Conservation (phyloP, 2,797 vertebrate genomes). For the Sorex maritimensis region DNA sequence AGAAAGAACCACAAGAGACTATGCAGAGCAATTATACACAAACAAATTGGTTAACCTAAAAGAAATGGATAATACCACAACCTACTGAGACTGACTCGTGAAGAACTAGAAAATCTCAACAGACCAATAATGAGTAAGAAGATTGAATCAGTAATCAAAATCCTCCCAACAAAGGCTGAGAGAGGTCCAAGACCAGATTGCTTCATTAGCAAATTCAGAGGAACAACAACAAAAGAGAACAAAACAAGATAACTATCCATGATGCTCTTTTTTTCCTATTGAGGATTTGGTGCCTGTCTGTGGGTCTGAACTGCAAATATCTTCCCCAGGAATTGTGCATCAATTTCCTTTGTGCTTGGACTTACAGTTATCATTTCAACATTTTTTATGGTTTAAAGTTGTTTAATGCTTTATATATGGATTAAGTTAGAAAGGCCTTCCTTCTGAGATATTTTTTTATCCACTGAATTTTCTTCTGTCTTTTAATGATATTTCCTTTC, state of each 20-base stretch:
- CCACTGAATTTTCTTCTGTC: not conserved
- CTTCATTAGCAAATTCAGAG: slow-evolving; percentile 10
- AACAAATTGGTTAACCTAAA: slow-evolving; percentile 10
- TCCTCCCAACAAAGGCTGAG: slow-evolving; percentile 4
- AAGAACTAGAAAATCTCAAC: slow-evolving; percentile 24
- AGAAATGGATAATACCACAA: slow-evolving; percentile 20
- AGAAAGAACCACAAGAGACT: not conserved
- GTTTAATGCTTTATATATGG: slow-evolving; percentile 10
- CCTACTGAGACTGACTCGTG: slow-evolving; percentile 4
- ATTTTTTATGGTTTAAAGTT: slow-evolving; percentile 57
- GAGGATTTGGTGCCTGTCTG: not conserved
- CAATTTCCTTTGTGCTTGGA: not conserved
- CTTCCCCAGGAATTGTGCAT: slow-evolving; percentile 1
- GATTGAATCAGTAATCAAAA: slow-evolving; percentile 27
- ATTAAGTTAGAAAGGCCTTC: not conserved
- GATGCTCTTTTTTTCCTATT: slow-evolving; percentile 6
- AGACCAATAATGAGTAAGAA: not conserved
- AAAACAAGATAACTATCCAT: not conserved
- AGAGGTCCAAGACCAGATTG: not conserved
- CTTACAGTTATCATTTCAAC: slow-evolving; percentile 20
- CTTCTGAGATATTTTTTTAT: slow-evolving; percentile 12
- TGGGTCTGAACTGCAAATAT: not conserved
- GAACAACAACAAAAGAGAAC: not conserved
- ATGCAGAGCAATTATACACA: not conserved
- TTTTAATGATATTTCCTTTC: slow-evolving; percentile 22